A percentile compares a stretch with the other conserved stretches of the same genome.
These are phyloP conservation scores for Rhinogobio ventralis DNA, from an alignment of 2,797 vertebrate genomes.

Conservation along the genomic window DNA sequence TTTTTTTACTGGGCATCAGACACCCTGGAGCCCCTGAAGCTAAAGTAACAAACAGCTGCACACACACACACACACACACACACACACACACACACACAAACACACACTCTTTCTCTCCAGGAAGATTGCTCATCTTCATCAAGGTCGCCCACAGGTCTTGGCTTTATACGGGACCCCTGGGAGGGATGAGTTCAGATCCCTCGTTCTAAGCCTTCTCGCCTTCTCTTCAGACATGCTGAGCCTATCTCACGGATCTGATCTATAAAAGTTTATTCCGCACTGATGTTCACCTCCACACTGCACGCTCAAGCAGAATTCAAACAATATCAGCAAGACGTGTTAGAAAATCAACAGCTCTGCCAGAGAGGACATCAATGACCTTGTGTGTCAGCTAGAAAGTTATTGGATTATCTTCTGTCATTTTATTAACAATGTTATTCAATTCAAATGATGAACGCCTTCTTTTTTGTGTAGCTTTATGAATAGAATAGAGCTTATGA, in stretches of 20 bases:
- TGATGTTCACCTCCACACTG: constrained; percentile 36
- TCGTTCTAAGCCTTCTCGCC: constrained; percentile 45
- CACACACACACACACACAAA: constrained; percentile 54
- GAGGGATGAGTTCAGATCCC: constrained; percentile 45
- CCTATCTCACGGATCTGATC: constrained; percentile 56
- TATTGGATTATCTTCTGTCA: not conserved
- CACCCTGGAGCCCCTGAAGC: not conserved
- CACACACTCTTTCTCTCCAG: constrained; percentile 61
- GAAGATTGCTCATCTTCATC: constrained; percentile 76
- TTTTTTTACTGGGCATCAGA: constrained; percentile 11
- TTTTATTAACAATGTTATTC: not conserved
- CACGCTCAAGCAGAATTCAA: constrained; percentile 32
- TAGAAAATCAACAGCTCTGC: constrained; percentile 38
- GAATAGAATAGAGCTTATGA: not conserved
- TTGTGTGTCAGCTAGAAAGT: constrained; percentile 2
- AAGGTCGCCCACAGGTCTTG: constrained; percentile 76
- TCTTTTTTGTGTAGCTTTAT: not conserved
- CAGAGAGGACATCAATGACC: constrained; percentile 8
- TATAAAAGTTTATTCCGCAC: constrained; percentile 51
- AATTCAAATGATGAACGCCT: not conserved
- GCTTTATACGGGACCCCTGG: constrained; percentile 35
- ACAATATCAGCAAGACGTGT: constrained; percentile 20
- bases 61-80: constrained; percentile 29
- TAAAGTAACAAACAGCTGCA: not conserved
- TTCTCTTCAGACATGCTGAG: constrained; percentile 54